These are phyloP conservation scores for Pyrrhura leucotis DNA, from an alignment of 2,797 vertebrate genomes.

Conservation along the genomic window DNA sequence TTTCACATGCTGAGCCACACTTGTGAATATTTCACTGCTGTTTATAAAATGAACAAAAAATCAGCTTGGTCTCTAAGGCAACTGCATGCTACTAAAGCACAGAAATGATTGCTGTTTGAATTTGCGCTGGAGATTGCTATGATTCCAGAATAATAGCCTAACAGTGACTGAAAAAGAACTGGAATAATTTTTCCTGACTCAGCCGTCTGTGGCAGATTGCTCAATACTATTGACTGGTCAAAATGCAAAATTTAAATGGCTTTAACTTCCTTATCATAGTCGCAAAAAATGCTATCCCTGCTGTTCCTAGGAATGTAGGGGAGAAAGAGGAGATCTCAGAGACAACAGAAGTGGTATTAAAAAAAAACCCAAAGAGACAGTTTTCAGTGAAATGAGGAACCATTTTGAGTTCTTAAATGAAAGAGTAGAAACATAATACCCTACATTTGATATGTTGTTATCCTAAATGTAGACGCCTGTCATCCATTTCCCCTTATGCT, in stretches of 20 bases:
- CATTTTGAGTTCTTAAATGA: slow-evolving; percentile 12
- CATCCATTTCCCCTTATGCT: not conserved
- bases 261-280: not conserved
- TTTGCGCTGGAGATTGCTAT: not conserved
- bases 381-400: not conserved
- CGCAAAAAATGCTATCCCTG: not conserved
- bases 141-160: not conserved
- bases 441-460: not conserved
- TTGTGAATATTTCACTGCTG: not conserved
- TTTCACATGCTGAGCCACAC: not conserved
- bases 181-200: slow-evolving; percentile 7
- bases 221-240: slow-evolving; percentile 23
- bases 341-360: not conserved
- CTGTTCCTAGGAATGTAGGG: not conserved
- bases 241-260: slow-evolving; percentile 18
- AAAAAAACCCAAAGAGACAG: not conserved
- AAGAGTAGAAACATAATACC: slow-evolving; percentile 7
- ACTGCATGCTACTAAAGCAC: slow-evolving; percentile 3
- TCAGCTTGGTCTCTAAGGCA: slow-evolving; percentile 13
- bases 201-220: not conserved
- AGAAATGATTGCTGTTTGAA: slow-evolving; percentile 7
- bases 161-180: not conserved
- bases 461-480: not conserved
- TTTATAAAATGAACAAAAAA: not conserved
- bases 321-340: not conserved